Base-by-base conservation (phyloP, 2,888 invertebrate genomes). In the Tipula confusa region DNA sequence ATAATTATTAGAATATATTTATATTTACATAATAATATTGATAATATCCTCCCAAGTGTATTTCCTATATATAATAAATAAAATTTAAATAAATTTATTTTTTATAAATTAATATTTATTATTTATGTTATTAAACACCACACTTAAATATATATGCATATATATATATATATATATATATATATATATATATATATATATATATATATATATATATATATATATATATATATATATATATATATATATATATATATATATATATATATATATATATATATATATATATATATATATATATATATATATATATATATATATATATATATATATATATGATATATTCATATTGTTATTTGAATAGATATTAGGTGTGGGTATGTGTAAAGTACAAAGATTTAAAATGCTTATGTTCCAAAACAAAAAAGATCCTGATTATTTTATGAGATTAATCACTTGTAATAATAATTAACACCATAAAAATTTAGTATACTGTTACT, bases 21-120 rank as follows among this genome's bases (percentile, higher is more conserved):
- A 64, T n/a, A n/a, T 64, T 64, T 64, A 64, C 64, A 64, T 64
- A 24, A 64, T 64, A 64, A 64, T 64, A 64, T 64, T 24, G 64
- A 24, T 64, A 64, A 24, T 64, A 64, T 64, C 64, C 64, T 64
- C 64, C 64, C 64, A 64, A 64, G 64, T 64, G 64, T 64, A 11
- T 64, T 64, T 64, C 64, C 64, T 64, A 64, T 64, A 64, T 3
- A 43, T 15, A 43, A 43, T 43, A 43, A n/a, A 64, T 64, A 64
- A 64, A 64, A 9, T 33, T 33, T 33, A 43, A 15, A 15, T 43
- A 11, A 11, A 11, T 43, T 43, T 15, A 15, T 15, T 15, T 43
- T 18, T 43, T 43, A 43, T 43, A 64, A 64, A 64, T 24, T 64
- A 64, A 24, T 24, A 64, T 64, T 64, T 9, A 64, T 64, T 64